phyloP scores from a whole-genome alignment of 2,888 invertebrate species.

The Lithophane ornitopus region DNA sequence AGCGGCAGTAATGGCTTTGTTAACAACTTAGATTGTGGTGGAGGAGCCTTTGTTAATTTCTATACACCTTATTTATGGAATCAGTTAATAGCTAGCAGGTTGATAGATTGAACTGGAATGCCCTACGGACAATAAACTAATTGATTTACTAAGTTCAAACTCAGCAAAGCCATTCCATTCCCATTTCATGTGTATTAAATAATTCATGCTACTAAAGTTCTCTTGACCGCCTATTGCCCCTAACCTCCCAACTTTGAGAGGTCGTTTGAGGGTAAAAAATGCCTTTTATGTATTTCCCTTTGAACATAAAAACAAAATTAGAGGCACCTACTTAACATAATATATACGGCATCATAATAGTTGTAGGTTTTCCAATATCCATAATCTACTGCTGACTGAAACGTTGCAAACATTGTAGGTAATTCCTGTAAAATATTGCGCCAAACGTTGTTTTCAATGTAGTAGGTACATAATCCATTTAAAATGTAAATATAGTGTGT shows the following conservation, averaged over 20 bases:
- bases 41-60: conserved; percentile 33
- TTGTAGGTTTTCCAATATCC: conserved; percentile 36
- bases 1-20: conserved; percentile 40
- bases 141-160: conserved; percentile 59
- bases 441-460: conserved; percentile 16
- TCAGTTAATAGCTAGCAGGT: conserved; percentile 58
- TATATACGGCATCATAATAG: conserved; percentile 19
- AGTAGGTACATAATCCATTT: conserved; percentile 28
- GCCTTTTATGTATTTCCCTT: conserved; percentile 30
- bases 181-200: conserved; percentile 46
- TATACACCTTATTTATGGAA: conserved; percentile 47
- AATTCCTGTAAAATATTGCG: conserved; percentile 12
- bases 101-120: conserved; percentile 60
- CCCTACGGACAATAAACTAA: conserved; percentile 58
- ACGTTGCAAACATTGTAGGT: conserved; percentile 6
- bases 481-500: conserved; percentile 47
- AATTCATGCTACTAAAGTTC: conserved; percentile 56
- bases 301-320: conserved; percentile 32
- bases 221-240: conserved; percentile 27
- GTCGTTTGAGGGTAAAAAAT: conserved; percentile 43
- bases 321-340: conserved; percentile 14
- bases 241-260: conserved; percentile 42
- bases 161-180: conserved; percentile 44
- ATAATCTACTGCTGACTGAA: conserved; percentile 10
- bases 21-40: conserved; percentile 45